Conservation (phyloP, 1,140 invertebrate species). For the Zaprionus lachaisei region DNA sequence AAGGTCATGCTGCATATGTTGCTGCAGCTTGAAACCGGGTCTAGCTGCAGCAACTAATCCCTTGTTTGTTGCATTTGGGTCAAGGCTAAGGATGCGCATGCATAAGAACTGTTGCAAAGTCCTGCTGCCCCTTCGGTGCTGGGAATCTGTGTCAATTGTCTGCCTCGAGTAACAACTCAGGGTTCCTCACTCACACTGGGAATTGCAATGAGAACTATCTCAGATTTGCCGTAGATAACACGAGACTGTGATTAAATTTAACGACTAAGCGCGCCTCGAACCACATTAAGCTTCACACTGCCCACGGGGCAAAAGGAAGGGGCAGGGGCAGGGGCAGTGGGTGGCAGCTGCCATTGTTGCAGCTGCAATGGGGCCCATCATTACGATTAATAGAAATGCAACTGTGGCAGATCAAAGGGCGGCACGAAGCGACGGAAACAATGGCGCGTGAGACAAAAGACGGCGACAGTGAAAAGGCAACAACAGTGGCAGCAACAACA, state of each 20-base stretch:
- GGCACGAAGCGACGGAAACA: conserved; percentile 42
- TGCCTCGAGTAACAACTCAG: background rate
- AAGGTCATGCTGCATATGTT: conserved; percentile 61
- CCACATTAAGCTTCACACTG: conserved; percentile 35
- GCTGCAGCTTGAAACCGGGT: conserved; percentile 18
- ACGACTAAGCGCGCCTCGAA: conserved; percentile 20
- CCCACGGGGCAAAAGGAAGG: background rate
- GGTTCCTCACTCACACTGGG: no score
- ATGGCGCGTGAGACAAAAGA: conserved; percentile 77
- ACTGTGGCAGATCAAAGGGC: conserved; percentile 68
- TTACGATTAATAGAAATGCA: conserved; percentile 80
- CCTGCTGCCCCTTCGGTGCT: conserved; percentile 17
- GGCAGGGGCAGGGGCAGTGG: background rate
- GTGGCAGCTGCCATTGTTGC: conserved; percentile 39
- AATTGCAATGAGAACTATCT: background rate
- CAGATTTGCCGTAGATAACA: background rate
- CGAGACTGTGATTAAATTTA: conserved; percentile 56
- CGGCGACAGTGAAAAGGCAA: conserved; percentile 76
- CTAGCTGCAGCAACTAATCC: conserved; percentile 17
- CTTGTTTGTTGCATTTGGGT: conserved; percentile 62
- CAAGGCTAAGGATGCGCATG: conserved; percentile 52
- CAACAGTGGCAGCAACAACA: conserved; percentile 55
- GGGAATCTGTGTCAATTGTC: conserved; percentile 49
- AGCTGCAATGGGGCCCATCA: conserved; percentile 65
- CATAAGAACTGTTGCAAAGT: conserved; percentile 21